Evolutionary conservation across 2,113 vertebrate species (phyloP).

Genomic region (Lampris incognitus): DNA sequence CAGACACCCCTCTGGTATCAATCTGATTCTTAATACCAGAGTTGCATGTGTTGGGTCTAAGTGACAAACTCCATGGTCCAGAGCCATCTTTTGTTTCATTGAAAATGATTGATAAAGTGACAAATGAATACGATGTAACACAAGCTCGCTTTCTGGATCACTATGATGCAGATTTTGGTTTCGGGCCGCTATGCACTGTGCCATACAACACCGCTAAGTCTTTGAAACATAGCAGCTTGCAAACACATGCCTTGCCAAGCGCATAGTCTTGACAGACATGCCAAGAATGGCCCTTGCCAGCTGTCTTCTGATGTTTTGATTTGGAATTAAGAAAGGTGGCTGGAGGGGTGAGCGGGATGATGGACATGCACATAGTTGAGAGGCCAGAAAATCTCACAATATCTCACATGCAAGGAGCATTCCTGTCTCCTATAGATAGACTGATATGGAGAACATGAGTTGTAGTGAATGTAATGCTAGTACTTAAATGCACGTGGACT

Average conservation of each 20-base stretch:
- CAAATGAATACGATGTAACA: constrained; percentile 9
- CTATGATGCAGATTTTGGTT: not conserved
- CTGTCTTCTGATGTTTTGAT: constrained; percentile 60
- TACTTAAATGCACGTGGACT: constrained; percentile 40
- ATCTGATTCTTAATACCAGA: constrained; percentile 49
- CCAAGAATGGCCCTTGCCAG: constrained; percentile 34
- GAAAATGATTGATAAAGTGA: constrained; percentile 28
- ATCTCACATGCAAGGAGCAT: constrained; percentile 33
- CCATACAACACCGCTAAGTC: constrained; percentile 9
- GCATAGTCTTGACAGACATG: constrained; percentile 23
- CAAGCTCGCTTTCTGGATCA: not conserved
- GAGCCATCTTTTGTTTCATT: not conserved
- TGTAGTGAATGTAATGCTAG: not conserved
- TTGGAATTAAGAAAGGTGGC: not conserved
- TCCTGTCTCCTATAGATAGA: constrained; percentile 51
- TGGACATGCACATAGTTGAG: constrained; percentile 26
- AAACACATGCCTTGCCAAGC: constrained; percentile 15
- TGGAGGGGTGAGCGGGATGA: constrained; percentile 17
- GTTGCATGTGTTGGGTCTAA: constrained; percentile 36
- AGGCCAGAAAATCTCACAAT: constrained; percentile 13
- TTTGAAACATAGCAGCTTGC: not conserved
- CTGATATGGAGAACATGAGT: constrained; percentile 10
- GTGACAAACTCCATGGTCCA: constrained; percentile 9
- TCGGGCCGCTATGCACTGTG: not conserved
- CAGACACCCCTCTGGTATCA: not conserved